These are phyloP conservation scores for Trididemnum clinides DNA, from an alignment of 23 tunicate genomes.

Conservation along the genomic window DNA sequence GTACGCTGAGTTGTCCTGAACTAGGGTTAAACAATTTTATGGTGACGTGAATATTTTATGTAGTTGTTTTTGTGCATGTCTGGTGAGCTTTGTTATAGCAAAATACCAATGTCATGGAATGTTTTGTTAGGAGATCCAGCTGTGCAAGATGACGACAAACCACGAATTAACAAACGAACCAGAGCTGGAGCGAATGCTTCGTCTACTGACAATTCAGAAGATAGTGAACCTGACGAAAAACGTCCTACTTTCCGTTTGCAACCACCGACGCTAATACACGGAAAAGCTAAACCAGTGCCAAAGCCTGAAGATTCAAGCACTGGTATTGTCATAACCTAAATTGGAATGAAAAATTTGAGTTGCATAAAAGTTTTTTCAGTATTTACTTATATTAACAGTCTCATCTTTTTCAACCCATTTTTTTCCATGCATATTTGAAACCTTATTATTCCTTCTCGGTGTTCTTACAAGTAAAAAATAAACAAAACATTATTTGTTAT, in stretches of 20 bases:
- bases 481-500: too few relatives aligned
- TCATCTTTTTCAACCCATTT: too few relatives aligned
- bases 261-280: slow-evolving; percentile 83
- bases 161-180: slow-evolving; percentile 18
- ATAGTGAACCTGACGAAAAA: slow-evolving; percentile 80
- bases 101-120: too few relatives aligned
- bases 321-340: neutral
- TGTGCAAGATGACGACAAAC: neutral
- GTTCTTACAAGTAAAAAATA: too few relatives aligned
- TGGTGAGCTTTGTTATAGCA: too few relatives aligned
- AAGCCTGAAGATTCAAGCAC: slow-evolving; percentile 31
- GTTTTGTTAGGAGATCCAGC: neutral
- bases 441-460: too few relatives aligned
- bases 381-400: neutral
- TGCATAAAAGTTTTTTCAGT: neutral
- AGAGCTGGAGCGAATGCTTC: slow-evolving; percentile 5
- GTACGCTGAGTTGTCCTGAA: too few relatives aligned
- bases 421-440: too few relatives aligned
- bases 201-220: slow-evolving; percentile 40
- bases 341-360: neutral
- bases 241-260: slow-evolving; percentile 65
- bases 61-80: too few relatives aligned
- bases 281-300: slow-evolving; percentile 78
- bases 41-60: too few relatives aligned
- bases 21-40: too few relatives aligned